Evolutionary conservation across 2,113 vertebrate genomes (phyloP).

Genomic region (Pterocles burchelli): DNA sequence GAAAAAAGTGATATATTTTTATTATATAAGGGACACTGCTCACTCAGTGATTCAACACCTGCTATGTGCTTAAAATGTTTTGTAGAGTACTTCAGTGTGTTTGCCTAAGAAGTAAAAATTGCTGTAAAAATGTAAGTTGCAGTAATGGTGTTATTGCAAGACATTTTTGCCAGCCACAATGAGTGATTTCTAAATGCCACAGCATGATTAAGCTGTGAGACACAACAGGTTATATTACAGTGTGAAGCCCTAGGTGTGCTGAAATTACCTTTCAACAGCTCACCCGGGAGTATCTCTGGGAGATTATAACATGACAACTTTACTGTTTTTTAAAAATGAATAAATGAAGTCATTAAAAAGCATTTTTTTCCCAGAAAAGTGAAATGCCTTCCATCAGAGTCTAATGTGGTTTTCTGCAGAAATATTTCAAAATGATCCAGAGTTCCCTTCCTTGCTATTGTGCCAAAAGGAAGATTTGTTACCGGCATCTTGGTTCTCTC

Average conservation of each 20-base stretch:
- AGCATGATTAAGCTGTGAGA: constrained; percentile 65
- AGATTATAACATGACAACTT: constrained; percentile 68
- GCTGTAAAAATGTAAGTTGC: constrained; percentile 49
- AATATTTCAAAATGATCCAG: constrained; percentile 68
- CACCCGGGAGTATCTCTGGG: constrained; percentile 38
- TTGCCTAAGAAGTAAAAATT: constrained; percentile 67
- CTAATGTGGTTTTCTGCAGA: constrained; percentile 61
- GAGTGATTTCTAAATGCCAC: constrained; percentile 63
- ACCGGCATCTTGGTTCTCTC: constrained; percentile 22
- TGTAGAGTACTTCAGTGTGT: constrained; percentile 34
- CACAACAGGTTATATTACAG: constrained; percentile 61
- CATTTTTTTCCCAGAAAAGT: constrained; percentile 63
- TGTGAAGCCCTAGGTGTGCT: constrained; percentile 41
- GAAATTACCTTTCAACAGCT: constrained; percentile 66
- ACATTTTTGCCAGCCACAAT: constrained; percentile 40
- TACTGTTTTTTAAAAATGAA: constrained; percentile 55
- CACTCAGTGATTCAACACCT: constrained; percentile 27
- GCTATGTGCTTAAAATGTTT: constrained; percentile 39
- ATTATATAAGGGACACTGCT: background rate
- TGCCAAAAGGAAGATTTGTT: constrained; percentile 59
- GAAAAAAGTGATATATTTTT: constrained; percentile 55
- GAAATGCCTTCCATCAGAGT: constrained; percentile 65
- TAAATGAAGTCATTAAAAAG: constrained; percentile 73
- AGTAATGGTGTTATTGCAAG: constrained; percentile 46
- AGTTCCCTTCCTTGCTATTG: constrained; percentile 7